Evolutionary conservation across 2,888 invertebrate genomes (phyloP), one percentile per base, ranked within the genome.

Genomic region (Cyaniris semiargus): DNA sequence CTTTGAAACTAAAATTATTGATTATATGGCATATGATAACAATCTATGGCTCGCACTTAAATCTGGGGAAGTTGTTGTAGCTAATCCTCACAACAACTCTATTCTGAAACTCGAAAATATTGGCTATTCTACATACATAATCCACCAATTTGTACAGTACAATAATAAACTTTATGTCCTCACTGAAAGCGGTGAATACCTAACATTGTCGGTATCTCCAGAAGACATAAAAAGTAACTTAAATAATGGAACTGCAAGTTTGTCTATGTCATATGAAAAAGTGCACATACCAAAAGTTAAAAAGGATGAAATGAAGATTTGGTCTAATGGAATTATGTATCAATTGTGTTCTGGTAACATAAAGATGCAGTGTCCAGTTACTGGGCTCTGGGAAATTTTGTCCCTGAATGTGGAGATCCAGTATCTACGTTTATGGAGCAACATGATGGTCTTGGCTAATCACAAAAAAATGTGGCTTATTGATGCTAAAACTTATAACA

Each of bases 171-270:
- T 93, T 66, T 80, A 86, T 79, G 83, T 94, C 48, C 81, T 88
- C 18, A 93, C 89, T 83, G 89, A 90, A 83, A 86, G 89, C 84
- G 90, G 90, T 23, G 92, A 93, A 81, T 84, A 83, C 10, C 86
- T 90, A 60, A 70, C 79, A 21, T 79, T 81, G 38, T 85, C 89
- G 27, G 83, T 83, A 70, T 82, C 80, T 31, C 78, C 81, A 27
- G 81, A 86, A 75, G 86, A 89, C 53, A 77, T 93, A 44, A 77
- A 80, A 60, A 78, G 82, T 70, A 84, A 85, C 80, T 82, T 90
- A 58, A 78, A 78, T 34, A 83, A 85, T 74, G 85, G 84, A 66
- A 72, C 81, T 72, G 77, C 79, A 75, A 85, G 88, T 78, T 56
- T 89, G 23, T 79, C 78, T 66, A 81, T 88, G 7, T 79, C 82